phyloP scores from a whole-genome alignment of 2,888 invertebrate species.

The Cephus sareptanus region DNA sequence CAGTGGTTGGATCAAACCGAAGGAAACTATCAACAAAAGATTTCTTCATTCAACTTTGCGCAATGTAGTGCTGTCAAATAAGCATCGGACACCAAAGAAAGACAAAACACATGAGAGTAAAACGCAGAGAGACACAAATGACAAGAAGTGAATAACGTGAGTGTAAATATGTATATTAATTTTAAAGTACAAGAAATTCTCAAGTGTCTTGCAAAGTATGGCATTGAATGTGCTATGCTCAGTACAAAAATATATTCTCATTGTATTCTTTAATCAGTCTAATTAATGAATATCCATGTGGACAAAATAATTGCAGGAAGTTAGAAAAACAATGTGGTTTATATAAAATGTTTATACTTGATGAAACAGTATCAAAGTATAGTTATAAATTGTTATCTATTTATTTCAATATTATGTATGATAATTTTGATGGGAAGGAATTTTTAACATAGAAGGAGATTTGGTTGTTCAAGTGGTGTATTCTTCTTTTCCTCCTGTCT shows the following conservation, averaged over 20 bases:
- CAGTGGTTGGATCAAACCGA: conserved; percentile 62
- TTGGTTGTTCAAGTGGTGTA: conserved; percentile 3
- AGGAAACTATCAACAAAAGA: conserved; percentile 60
- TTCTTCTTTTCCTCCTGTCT: conserved; percentile 9
- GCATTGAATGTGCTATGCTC: neutral
- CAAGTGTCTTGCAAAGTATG: neutral
- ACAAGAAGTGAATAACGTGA: neutral
- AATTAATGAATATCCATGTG: neutral
- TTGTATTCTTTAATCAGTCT: neutral
- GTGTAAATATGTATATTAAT: neutral
- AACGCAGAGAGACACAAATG: conserved; percentile 13
- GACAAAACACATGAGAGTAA: conserved; percentile 27
- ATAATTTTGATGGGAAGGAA: neutral
- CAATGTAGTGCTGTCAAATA: conserved; percentile 58
- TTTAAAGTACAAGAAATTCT: neutral
- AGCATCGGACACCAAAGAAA: conserved; percentile 30
- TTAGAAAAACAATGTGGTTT: neutral
- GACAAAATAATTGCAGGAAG: neutral
- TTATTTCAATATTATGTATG: neutral
- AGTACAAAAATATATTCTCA: neutral
- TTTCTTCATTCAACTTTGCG: conserved; percentile 60
- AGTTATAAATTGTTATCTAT: neutral
- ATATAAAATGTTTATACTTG: neutral
- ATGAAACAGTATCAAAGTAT: neutral
- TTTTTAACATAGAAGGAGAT: neutral